These are phyloP conservation scores for Chloroclysta siterata DNA, from an alignment of 2,888 invertebrate genomes.

Conservation along the genomic window DNA sequence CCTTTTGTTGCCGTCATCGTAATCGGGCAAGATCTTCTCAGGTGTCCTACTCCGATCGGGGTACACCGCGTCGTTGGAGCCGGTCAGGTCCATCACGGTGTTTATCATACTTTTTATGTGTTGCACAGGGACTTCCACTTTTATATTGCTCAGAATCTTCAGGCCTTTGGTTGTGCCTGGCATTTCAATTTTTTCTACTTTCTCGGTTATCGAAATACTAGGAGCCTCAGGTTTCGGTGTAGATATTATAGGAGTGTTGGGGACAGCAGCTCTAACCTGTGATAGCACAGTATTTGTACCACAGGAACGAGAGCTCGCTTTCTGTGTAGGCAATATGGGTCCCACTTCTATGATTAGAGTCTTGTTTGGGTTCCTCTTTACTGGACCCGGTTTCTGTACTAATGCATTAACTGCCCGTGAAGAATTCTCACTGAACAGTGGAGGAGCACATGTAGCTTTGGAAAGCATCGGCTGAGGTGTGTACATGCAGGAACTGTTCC, in stretches of 20 bases:
- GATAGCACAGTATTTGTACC: constrained; percentile 19
- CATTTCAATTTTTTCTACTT: constrained; percentile 51
- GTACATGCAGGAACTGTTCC: constrained; percentile 77
- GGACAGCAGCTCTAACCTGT: constrained; percentile 21
- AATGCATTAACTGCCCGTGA: constrained; percentile 48
- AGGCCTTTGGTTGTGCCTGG: constrained; percentile 70
- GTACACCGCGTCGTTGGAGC: constrained; percentile 66
- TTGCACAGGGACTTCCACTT: constrained; percentile 82
- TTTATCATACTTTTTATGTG: constrained; percentile 78
- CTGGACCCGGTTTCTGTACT: constrained; percentile 55
- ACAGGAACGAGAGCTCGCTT: constrained; percentile 38
- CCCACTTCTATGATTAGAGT: constrained; percentile 76
- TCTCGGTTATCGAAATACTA: constrained; percentile 40
- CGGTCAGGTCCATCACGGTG: constrained; percentile 77
- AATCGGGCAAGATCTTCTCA: constrained; percentile 74
- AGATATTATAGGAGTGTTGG: constrained; percentile 25
- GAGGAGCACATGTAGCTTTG: constrained; percentile 56
- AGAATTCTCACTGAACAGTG: constrained; percentile 57
- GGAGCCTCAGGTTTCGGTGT: constrained; percentile 40
- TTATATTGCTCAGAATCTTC: constrained; percentile 81
- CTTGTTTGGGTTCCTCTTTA: constrained; percentile 61
- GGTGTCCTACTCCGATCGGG: constrained; percentile 56
- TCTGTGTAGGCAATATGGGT: constrained; percentile 58
- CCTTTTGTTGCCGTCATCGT: constrained; percentile 70
- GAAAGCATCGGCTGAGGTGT: constrained; percentile 66